Percentiles rank a stretch among this genome's conserved stretches.
Conservation (phyloP, 2,888 invertebrate species). For the Leptinotarsa tumamoca region DNA sequence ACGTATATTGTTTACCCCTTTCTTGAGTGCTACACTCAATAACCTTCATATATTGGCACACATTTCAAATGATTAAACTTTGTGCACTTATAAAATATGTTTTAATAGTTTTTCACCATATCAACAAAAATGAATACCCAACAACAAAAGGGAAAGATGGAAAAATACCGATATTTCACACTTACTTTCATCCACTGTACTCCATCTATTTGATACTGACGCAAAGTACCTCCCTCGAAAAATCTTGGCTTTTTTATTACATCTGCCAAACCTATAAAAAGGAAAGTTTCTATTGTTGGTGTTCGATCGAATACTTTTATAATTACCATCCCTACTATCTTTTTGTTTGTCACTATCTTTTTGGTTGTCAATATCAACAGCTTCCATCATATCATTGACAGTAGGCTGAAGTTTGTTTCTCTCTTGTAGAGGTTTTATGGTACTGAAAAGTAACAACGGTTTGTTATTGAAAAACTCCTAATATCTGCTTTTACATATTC, state of each 20-base stretch:
- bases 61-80: too few species aligned
- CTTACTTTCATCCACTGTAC: constrained; percentile 76
- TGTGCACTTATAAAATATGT: too few species aligned
- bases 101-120: too few species aligned
- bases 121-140: too few species aligned
- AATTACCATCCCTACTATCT: not conserved
- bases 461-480: too few species aligned
- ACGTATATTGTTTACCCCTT: too few species aligned
- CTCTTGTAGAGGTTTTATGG: constrained; percentile 39
- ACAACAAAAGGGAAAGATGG: not conserved
- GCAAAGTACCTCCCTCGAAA: constrained; percentile 67
- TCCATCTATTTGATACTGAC: constrained; percentile 74
- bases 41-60: too few species aligned
- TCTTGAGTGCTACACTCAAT: too few species aligned
- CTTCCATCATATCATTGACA: constrained; percentile 43
- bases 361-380: constrained; percentile 22
- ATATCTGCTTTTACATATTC: too few species aligned
- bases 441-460: constrained; percentile 19
- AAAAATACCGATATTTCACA: constrained; percentile 23
- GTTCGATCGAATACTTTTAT: not conserved
- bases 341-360: constrained; percentile 8
- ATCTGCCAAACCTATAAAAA: constrained; percentile 37
- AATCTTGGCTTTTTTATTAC: constrained; percentile 48
- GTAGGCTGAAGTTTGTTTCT: constrained; percentile 41
- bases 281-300: not conserved